Percentiles rank a stretch among this genome's conserved stretches.
These are phyloP conservation scores for Aratinga solstitialis DNA, from an alignment of 2,797 vertebrate genomes.

Conservation along the genomic window DNA sequence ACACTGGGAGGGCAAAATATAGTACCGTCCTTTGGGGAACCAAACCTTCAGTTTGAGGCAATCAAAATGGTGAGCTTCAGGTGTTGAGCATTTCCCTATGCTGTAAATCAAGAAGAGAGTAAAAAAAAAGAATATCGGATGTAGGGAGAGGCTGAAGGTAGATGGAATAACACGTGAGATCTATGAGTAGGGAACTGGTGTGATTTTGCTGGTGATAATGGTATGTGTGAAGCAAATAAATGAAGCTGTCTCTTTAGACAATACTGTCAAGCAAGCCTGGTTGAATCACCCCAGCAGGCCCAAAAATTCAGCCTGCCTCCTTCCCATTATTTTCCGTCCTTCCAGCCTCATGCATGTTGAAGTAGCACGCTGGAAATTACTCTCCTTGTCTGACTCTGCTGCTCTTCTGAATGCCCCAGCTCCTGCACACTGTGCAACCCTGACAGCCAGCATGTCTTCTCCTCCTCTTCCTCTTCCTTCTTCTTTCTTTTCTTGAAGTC, in stretches of 20 bases:
- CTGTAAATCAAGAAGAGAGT: neutral
- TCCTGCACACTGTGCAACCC: neutral
- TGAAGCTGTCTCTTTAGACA: conserved; percentile 31
- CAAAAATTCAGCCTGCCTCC: neutral
- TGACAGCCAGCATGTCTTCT: neutral
- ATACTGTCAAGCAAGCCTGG: neutral
- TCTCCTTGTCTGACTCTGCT: neutral
- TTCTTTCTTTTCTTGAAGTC: neutral
- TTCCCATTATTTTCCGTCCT: neutral
- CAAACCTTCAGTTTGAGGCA: neutral
- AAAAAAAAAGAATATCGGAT: neutral
- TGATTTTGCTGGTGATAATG: neutral
- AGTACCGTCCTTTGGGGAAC: neutral
- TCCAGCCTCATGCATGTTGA: neutral
- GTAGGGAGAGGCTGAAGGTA: neutral
- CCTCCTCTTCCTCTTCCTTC: neutral
- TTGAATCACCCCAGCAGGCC: neutral
- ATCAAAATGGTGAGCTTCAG: neutral
- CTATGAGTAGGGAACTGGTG: neutral
- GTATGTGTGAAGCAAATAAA: conserved; percentile 26
- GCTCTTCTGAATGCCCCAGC: neutral
- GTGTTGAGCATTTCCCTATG: neutral
- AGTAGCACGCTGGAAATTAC: neutral
- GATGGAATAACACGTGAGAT: neutral
- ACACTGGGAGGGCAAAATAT: neutral